phyloP scores from a whole-genome alignment of 2,888 invertebrate genomes.

The Amiota minor region DNA sequence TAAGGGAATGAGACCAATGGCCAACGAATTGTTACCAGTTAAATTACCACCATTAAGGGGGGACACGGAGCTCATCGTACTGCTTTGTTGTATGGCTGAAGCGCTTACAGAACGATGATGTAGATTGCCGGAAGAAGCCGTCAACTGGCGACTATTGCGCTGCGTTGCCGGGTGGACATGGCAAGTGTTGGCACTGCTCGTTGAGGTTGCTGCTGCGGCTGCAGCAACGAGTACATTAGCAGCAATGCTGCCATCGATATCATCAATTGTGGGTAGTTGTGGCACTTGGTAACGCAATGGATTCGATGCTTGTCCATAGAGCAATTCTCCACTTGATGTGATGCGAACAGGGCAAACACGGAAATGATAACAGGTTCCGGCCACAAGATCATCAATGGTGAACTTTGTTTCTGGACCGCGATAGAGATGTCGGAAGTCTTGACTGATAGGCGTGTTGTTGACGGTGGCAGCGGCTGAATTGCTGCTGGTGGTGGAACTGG shows the following conservation, averaged over 20 bases:
- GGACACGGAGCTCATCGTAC: conserved; percentile 42
- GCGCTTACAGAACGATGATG: conserved; percentile 71
- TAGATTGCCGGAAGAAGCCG: conserved; percentile 44
- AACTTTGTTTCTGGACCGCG: conserved; percentile 79
- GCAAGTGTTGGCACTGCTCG: conserved; percentile 48
- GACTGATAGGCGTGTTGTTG: conserved; percentile 31
- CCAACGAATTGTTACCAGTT: conserved; percentile 32
- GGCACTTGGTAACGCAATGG: conserved; percentile 75
- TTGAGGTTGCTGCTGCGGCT: conserved; percentile 34
- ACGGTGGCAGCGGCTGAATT: neutral
- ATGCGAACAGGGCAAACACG: conserved; percentile 85
- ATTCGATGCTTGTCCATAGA: conserved; percentile 81
- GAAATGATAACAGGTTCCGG: conserved; percentile 83
- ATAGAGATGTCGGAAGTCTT: conserved; percentile 77
- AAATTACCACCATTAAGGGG: conserved; percentile 21
- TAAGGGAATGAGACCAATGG: conserved; percentile 61
- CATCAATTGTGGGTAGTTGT: conserved; percentile 55
- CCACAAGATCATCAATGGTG: conserved; percentile 80
- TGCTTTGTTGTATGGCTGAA: conserved; percentile 59
- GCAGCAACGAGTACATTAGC: conserved; percentile 43
- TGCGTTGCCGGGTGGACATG: conserved; percentile 53
- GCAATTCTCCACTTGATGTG: conserved; percentile 76
- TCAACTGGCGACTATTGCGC: conserved; percentile 66
- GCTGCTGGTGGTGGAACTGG: conserved; percentile 50
- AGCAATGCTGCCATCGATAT: conserved; percentile 58